Conservation (phyloP, 2,888 invertebrate species). For the Drosophila flavopinicola region DNA sequence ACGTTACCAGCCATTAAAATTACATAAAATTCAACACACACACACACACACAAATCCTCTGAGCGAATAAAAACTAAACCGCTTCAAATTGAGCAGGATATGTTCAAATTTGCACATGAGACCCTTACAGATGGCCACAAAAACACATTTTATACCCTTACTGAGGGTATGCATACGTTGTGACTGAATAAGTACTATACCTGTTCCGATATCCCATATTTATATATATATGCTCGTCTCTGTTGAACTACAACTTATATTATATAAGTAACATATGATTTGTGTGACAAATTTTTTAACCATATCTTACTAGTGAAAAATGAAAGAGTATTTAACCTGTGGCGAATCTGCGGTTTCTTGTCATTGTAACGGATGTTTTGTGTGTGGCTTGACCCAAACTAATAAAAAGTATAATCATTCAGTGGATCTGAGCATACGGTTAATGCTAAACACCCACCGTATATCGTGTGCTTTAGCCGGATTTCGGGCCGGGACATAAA, state of each 20-base stretch:
- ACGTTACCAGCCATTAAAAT: constrained; percentile 70
- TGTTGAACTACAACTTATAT: too few relatives aligned
- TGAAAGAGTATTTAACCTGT: background rate
- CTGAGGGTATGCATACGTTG: background rate
- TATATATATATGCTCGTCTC: too few relatives aligned
- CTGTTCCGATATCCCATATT: too few relatives aligned
- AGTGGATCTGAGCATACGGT: constrained; percentile 65
- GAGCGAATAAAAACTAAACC: constrained; percentile 61
- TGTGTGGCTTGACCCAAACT: constrained; percentile 74
- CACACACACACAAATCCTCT: constrained; percentile 67
- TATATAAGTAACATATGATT: too few relatives aligned
- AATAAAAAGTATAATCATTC: constrained; percentile 63
- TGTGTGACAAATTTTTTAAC: too few relatives aligned
- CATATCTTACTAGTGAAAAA: too few relatives aligned
- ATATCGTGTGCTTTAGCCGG: constrained; percentile 51
- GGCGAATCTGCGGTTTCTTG: background rate
- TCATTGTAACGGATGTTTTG: constrained; percentile 47
- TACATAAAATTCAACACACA: constrained; percentile 67
- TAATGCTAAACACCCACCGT: constrained; percentile 62
- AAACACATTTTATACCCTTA: constrained; percentile 21
- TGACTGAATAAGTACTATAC: too few relatives aligned
- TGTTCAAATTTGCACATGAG: constrained; percentile 55
- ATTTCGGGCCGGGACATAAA: constrained; percentile 23
- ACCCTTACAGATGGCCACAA: constrained; percentile 22
- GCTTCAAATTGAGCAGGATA: constrained; percentile 73